Base-by-base conservation (phyloP, 2,888 invertebrate species). In the Aspidapion aeneum region DNA sequence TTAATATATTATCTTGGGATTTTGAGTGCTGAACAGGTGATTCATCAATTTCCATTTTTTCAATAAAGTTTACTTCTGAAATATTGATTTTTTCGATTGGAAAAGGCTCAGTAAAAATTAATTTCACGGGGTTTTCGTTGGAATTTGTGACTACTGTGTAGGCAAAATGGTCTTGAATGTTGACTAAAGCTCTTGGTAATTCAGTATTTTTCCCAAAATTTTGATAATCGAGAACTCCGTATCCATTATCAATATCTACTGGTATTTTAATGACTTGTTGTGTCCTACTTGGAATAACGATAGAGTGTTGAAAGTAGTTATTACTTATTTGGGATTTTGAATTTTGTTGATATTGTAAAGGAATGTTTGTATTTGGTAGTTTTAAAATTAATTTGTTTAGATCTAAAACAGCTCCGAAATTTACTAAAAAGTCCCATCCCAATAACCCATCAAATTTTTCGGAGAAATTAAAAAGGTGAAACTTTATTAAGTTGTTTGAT, bases 1-100 rank as follows among this genome's bases (percentile, higher is more conserved):
- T 17, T 5, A 52, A n/a, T 52, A 52, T 5, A 19, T 52, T 19
- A 52, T 52, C 52, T 19, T 52, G 5, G 3, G 5, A 3, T 52
- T 52, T 52, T 5, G 17, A 5, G 5, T 9, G 52, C 7, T 5
- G 5, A 52, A 35, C 12, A 3, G 3, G 35, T 35, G 17, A 52
- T 17, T 52, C 52, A 52, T 52, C 52, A 7, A n/a, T n/a, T 52
- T 52, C 52, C 52, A 52, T 52, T 52, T 52, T 52, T 52, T 52
- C 52, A 52, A 52, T n/a, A 52, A 52, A 52, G n/a, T 52, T 52
- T 18, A 52, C 19, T 5, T 52, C 52, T 52, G 52, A 52, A 52
- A 17, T 18, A 52, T 52, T n/a, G 7, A 52, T 18, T 17, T 5
- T 52, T 52, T n/a, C 7, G n/a, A 9, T 52, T 52, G 17, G n/a